Evolutionary conservation across 2,113 vertebrate genomes (phyloP).

Genomic region (Cyanoliseus patagonus): DNA sequence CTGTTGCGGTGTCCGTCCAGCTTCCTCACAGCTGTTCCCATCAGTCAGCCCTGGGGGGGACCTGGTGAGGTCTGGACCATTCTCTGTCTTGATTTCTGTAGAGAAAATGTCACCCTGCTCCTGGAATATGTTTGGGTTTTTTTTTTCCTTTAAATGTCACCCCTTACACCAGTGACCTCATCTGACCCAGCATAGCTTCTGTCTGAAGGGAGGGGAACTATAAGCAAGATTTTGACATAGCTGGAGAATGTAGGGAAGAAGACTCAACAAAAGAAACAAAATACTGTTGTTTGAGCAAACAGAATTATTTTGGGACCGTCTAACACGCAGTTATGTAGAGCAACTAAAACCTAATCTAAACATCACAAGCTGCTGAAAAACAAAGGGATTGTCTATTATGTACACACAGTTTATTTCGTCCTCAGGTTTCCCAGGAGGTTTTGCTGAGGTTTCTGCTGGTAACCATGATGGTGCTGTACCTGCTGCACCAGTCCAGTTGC

Average conservation of each 20-base stretch:
- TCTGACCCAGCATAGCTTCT: conserved; percentile 7
- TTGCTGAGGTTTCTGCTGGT: background rate
- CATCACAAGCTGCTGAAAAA: background rate
- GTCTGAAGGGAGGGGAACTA: background rate
- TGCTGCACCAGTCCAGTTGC: background rate
- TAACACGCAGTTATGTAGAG: background rate
- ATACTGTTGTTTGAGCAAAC: conserved; percentile 4
- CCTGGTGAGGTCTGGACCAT: conserved; percentile 3
- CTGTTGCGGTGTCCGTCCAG: background rate
- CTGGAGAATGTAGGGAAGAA: background rate
- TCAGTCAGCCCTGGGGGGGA: background rate
- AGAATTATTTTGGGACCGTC: background rate
- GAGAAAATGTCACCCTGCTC: conserved; percentile 37
- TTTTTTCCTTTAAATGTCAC: conserved; percentile 21
- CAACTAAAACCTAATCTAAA: background rate
- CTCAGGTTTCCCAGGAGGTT: background rate
- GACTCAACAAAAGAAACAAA: background rate
- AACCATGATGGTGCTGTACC: background rate
- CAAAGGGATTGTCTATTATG: background rate
- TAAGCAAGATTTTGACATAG: background rate
- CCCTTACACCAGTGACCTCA: conserved; percentile 1
- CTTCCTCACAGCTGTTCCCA: background rate
- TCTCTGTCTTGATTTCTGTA: background rate
- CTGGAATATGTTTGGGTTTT: background rate
- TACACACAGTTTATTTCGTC: background rate